Evolutionary conservation across 1,140 invertebrate genomes (phyloP).

Genomic region (Popillia japonica): DNA sequence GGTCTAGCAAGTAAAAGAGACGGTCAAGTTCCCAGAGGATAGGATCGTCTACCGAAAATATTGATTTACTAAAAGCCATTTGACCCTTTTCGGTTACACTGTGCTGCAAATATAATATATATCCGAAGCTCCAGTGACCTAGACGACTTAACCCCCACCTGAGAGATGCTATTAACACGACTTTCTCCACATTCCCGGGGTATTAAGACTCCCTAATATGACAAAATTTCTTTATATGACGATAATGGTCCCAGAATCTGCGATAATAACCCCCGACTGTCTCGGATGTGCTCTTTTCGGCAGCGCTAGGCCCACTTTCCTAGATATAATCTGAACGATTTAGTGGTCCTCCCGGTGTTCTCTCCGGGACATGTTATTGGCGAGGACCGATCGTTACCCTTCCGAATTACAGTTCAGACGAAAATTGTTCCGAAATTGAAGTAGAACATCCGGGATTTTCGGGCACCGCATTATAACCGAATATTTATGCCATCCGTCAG

Average conservation of each 20-base stretch:
- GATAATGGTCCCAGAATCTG: background rate
- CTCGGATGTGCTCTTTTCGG: background rate
- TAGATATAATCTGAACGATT: conserved; percentile 31
- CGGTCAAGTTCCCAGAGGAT: background rate
- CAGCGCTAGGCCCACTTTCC: background rate
- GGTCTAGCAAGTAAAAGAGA: background rate
- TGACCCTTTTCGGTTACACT: background rate
- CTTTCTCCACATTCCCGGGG: background rate
- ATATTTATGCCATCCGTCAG: conserved; percentile 29
- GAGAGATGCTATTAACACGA: background rate
- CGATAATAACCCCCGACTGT: conserved; percentile 7
- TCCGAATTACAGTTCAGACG: conserved; percentile 26
- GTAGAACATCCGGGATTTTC: conserved; percentile 26
- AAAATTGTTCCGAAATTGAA: conserved; percentile 30
- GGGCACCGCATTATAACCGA: conserved; percentile 16
- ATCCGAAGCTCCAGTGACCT: background rate
- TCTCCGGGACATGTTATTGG: conserved; percentile 24
- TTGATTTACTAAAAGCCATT: background rate
- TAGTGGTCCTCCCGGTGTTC: conserved; percentile 19
- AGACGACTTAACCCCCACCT: background rate
- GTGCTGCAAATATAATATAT: background rate
- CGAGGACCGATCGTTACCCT: conserved; percentile 21
- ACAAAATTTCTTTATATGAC: conserved; percentile 27
- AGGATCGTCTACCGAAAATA: background rate
- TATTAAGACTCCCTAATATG: background rate